Evolutionary conservation across 2,888 invertebrate species (phyloP).

Genomic region (Labia minor): DNA sequence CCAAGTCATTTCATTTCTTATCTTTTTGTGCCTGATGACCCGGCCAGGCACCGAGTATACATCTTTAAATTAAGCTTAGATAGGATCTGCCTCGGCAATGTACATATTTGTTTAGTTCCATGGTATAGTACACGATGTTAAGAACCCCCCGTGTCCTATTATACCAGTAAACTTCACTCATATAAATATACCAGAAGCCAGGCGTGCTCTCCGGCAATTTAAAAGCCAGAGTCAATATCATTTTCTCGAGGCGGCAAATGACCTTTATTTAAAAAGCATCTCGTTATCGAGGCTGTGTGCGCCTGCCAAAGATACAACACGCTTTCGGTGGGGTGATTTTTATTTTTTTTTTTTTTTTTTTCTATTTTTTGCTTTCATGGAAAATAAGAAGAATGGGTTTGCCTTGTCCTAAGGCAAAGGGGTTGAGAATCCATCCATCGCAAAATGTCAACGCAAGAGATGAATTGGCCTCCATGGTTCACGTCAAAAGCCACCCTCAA

Average conservation of each 20-base stretch:
- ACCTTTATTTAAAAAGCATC: constrained; percentile 13
- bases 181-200: neutral
- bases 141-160: neutral
- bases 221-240: constrained; percentile 2
- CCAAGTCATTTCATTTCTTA: neutral
- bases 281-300: constrained; percentile 2
- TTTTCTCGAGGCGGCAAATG: neutral
- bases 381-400: neutral
- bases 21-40: neutral
- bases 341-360: no score
- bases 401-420: constrained; percentile 7
- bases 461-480: constrained; percentile 2
- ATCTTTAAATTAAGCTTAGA: neutral
- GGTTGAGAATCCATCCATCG: neutral
- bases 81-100: neutral
- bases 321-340: neutral
- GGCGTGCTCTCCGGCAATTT: neutral
- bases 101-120: constrained; percentile 1
- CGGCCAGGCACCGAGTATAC: neutral
- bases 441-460: neutral
- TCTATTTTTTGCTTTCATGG: neutral
- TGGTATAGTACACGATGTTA: neutral
- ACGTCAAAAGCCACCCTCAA: constrained; percentile 6
- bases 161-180: neutral
- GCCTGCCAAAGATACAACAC: constrained; percentile 7